Base-by-base conservation (phyloP, 2,888 invertebrate genomes). In the Meganola albula region DNA sequence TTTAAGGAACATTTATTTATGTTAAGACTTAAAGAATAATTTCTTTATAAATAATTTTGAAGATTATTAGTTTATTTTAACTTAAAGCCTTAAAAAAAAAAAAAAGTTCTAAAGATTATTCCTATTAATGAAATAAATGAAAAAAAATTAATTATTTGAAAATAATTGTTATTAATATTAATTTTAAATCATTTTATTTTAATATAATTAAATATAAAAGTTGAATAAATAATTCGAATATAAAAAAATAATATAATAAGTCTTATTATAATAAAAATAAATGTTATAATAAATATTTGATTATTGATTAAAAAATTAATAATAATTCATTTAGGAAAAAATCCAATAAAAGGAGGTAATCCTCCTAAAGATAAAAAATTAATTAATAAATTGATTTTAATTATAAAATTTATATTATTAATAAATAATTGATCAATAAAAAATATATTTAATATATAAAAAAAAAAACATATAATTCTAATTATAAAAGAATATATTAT, bases 21-120 rank as follows among this genome's bases (percentile, higher is more conserved):
- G 73, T 66, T 88, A 88, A 88, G 87, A 83, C 87, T 88, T 89
- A 88, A 84, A 87, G 87, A 74, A 62, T 37, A 45, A 61, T 44
- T 65, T 69, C 72, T 80, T 83, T 88, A 87, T 87, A 79, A 64
- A 80, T 71, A 89, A 84, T 87, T 89, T 89, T 89, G 88, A 89
- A 89, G 87, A 88, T 73, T 89, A 84, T 77, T 80, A 88, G 88
- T 88, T 88, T 88, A 50, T 37, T 45, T 87, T 88, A 87, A 88
- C 87, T 87, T 88, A 88, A 88, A 88, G 78, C 76, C 83, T 87
- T 87, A 75, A 37, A 63, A 37, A 58, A 58, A 74, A 66, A 70
- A 66, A 49, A 76, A 63, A 34, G 71, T 76, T 70, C 68, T 74
- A 27, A 74, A 25, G 55, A 74, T 71, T 62, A 74, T 62, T 32